These are phyloP conservation scores for Aleiodes sp. DNA, from an alignment of 1,140 invertebrate genomes.

Conservation along the genomic window DNA sequence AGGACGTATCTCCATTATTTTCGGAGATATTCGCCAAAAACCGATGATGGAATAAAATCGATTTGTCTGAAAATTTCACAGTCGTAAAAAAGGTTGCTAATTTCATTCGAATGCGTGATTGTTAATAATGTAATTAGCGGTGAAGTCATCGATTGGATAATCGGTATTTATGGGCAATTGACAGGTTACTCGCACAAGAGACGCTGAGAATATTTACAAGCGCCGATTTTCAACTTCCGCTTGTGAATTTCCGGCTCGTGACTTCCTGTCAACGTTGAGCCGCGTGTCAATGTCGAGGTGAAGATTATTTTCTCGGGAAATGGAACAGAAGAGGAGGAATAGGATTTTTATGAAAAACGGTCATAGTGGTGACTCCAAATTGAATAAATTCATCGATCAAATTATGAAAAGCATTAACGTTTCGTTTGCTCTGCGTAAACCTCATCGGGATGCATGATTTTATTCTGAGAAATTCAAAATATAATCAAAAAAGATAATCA, in stretches of 20 bases:
- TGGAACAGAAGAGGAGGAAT: neutral
- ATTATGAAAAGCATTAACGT: too few relatives aligned
- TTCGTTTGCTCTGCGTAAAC: too few relatives aligned
- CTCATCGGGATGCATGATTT: too few relatives aligned
- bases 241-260: constrained; percentile 50
- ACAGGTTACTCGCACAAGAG: constrained; percentile 11
- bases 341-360: too few relatives aligned
- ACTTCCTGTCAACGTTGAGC: constrained; percentile 48
- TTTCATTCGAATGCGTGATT: neutral
- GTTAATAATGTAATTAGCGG: too few relatives aligned
- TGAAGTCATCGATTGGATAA: neutral
- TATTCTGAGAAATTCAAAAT: too few relatives aligned
- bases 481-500: too few relatives aligned
- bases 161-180: neutral
- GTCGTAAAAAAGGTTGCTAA: neutral
- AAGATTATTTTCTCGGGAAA: neutral
- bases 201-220: constrained; percentile 22
- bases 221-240: constrained; percentile 43
- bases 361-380: too few relatives aligned
- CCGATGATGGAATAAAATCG: too few relatives aligned
- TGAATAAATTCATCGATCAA: too few relatives aligned
- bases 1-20: too few relatives aligned
- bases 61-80: neutral
- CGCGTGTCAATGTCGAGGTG: neutral
- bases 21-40: too few relatives aligned